Percentiles rank a stretch among this genome's conserved stretches.
These are phyloP conservation scores for Lottia scabra DNA, from an alignment of 2,888 invertebrate species.

Conservation along the genomic window DNA sequence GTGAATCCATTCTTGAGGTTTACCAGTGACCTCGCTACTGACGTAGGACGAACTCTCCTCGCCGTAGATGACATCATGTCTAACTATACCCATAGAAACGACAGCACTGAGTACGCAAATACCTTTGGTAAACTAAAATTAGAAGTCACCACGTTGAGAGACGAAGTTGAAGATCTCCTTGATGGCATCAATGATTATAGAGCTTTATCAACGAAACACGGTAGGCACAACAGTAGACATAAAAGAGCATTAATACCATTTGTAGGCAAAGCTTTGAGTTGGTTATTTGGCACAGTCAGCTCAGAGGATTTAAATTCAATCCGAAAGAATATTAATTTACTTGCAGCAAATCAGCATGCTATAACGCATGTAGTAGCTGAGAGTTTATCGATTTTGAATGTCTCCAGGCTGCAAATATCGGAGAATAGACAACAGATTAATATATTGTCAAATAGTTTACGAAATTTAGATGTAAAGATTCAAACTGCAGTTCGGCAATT, in stretches of 20 bases:
- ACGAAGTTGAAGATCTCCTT: not conserved
- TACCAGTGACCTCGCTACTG: not conserved
- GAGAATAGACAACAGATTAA: not conserved
- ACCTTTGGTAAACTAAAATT: not conserved
- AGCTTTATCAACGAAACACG: not conserved
- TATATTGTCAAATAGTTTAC: not conserved
- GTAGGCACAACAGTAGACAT: not conserved
- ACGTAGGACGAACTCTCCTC: not conserved
- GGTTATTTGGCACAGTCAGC: conserved; percentile 16
- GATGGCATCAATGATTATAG: not conserved
- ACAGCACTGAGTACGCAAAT: not conserved
- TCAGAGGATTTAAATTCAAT: not conserved
- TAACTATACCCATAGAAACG: not conserved
- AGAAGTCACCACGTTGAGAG: not conserved
- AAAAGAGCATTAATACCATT: conserved; percentile 5
- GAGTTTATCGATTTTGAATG: not conserved
- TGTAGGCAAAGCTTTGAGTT: not conserved
- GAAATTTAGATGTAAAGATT: not conserved
- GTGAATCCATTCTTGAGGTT: not conserved
- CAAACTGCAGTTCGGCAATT: not conserved
- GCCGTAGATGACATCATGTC: not conserved
- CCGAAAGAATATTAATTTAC: not conserved
- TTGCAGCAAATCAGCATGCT: not conserved
- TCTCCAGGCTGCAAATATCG: not conserved
- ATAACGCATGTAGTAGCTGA: not conserved